These are phyloP conservation scores for Callosobruchus maculatus DNA, from an alignment of 2,888 invertebrate species.

Conservation along the genomic window DNA sequence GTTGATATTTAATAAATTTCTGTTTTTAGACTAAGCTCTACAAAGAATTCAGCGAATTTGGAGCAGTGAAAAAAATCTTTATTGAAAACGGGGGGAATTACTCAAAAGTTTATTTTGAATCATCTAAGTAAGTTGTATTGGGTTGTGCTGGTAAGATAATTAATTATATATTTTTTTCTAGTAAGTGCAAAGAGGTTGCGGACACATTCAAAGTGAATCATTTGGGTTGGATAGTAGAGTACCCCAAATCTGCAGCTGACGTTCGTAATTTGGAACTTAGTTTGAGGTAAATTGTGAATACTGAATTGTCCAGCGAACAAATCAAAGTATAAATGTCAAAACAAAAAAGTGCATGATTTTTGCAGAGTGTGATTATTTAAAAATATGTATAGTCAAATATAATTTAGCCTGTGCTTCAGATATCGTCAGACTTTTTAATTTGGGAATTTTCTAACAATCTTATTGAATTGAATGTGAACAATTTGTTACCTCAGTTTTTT, in stretches of 20 bases:
- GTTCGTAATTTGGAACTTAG: neutral
- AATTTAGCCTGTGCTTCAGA: no score
- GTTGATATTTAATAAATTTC: no score
- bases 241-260: neutral
- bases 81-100: slow-evolving; percentile 12
- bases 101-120: slow-evolving; percentile 25
- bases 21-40: slow-evolving; percentile 17
- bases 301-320: no score
- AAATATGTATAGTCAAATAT: no score
- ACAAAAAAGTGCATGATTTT: no score
- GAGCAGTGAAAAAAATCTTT: slow-evolving; percentile 26
- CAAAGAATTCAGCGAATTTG: slow-evolving; percentile 25
- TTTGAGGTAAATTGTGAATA: neutral
- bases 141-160: neutral
- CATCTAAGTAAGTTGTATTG: slow-evolving; percentile 24
- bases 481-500: no score
- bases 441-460: no score
- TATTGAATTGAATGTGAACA: no score
- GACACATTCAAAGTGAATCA: slow-evolving; percentile 7
- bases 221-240: slow-evolving; percentile 12
- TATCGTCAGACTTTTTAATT: no score
- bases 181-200: slow-evolving; percentile 1
- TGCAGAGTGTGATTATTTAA: no score
- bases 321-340: no score
- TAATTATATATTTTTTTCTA: slow-evolving; percentile 3